Conservation (phyloP, 2,888 invertebrate species). For the Eupithecia tripunctaria region DNA sequence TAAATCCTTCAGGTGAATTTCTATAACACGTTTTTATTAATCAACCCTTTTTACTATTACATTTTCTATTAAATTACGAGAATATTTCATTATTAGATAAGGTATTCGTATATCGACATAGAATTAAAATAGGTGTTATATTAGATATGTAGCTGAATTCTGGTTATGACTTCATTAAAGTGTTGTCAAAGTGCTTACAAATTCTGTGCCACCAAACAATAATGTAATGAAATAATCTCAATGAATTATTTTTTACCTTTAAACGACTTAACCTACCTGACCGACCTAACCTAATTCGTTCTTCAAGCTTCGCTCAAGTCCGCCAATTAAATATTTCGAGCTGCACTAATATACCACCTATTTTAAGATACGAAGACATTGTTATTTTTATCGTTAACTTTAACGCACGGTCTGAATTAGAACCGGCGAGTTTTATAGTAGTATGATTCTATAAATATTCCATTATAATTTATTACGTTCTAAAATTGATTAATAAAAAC, state of each 20-base stretch:
- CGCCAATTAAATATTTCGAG: conserved; percentile 16
- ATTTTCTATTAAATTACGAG: conserved; percentile 39
- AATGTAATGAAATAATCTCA: conserved; percentile 33
- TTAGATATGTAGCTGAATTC: conserved; percentile 52
- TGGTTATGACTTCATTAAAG: not conserved
- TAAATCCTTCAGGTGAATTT: conserved; percentile 23
- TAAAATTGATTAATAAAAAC: conserved; percentile 43
- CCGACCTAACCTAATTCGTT: conserved; percentile 17
- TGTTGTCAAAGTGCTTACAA: conserved; percentile 53
- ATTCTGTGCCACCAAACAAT: conserved; percentile 59
- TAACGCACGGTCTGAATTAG: conserved; percentile 32
- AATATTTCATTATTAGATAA: conserved; percentile 41
- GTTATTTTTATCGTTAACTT: conserved; percentile 41
- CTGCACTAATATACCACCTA: conserved; percentile 58
- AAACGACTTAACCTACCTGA: conserved; percentile 5
- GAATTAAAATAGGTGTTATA: conserved; percentile 72
- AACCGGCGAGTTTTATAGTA: conserved; percentile 42
- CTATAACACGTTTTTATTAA: conserved; percentile 40
- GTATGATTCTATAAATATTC: conserved; percentile 49
- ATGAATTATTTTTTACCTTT: not conserved
- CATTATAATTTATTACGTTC: conserved; percentile 43
- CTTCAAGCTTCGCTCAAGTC: conserved; percentile 44
- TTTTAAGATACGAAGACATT: conserved; percentile 42
- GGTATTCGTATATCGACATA: conserved; percentile 30
- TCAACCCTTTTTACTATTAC: conserved; percentile 38